A percentile compares a stretch with the other conserved stretches of the same genome.
These are phyloP conservation scores for Hydrozoanthus tunicans DNA, from an alignment of 64 coral and sea anemone genomes.

Conservation along the genomic window DNA sequence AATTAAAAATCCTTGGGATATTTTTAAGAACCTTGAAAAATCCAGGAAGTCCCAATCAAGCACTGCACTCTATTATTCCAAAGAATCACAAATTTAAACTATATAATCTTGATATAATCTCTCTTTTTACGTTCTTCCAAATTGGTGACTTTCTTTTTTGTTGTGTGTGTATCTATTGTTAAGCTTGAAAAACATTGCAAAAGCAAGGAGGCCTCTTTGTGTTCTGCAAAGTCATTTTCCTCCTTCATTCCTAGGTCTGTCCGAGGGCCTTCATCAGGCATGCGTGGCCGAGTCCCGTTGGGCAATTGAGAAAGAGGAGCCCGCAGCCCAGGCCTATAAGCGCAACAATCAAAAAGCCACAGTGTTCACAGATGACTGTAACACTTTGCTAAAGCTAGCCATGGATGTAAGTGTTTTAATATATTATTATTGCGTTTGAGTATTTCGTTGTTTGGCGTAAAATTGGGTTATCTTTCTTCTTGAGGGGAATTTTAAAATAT, in stretches of 20 bases:
- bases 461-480: too few species aligned
- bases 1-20: too few species aligned
- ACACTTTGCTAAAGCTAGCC: slow-evolving; percentile 79
- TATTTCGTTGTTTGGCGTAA: too few species aligned
- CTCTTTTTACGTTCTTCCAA: too few species aligned
- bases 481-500: too few species aligned
- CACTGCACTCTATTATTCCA: too few species aligned
- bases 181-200: too few species aligned
- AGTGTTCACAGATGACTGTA: slow-evolving; percentile 98
- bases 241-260: slow-evolving; percentile 62
- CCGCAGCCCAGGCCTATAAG: slow-evolving; percentile 83
- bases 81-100: too few species aligned
- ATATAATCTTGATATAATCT: too few species aligned
- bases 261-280: slow-evolving; percentile 96
- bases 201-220: neutral
- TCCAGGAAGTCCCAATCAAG: too few species aligned
- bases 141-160: neutral
- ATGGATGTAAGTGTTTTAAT: slow-evolving; percentile 82
- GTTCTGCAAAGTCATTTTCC: neutral
- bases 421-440: neutral
- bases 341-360: slow-evolving; percentile 77
- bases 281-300: slow-evolving; percentile 83
- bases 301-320: slow-evolving; percentile 96
- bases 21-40: too few species aligned
- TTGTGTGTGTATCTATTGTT: neutral